Evolutionary conservation across 2,113 vertebrate genomes (phyloP), one percentile per base, ranked within the genome.

Genomic region (Sigmodon hispidus): DNA sequence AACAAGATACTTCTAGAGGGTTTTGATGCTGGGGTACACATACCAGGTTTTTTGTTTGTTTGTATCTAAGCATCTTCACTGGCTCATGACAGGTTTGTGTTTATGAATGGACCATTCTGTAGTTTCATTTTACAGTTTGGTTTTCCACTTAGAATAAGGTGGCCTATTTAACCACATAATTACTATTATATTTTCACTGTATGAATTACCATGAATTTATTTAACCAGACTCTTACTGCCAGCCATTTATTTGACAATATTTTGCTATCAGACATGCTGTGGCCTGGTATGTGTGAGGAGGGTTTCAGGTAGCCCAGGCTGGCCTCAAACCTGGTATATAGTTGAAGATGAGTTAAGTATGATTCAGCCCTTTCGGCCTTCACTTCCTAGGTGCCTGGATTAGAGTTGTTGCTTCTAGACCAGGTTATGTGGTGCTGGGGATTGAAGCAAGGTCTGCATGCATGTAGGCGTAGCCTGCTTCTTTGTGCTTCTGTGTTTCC

Each of bases 51-150:
- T 90, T 52, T 93, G 0, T 80, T 19, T 15, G 7, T 83, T 24
- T 84, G 45, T 87, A 6, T 83, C 45, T 91, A 69, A 91, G 55
- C 76, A 63, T 24, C 13, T 94, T 73, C 91, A 95, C 90, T 96
- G 59, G 36, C 73, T 95, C 75, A 84, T n/a, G n/a, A n/a, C 2
- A 29, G 67, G 15, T 73, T 63, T 65, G n/a, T 88, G 67, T 72
- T 85, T 80, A 43, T 77, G 91, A 79, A 75, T 52, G 72, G 84
- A 87, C 79, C 89, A 55, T 75, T 80, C 59, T 69, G 13, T 59
- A 81, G 87, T 94, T 96, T 95, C 52, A 3, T 85, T 94, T 91
- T 94, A 91, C 65, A 93, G 80, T 80, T 93, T 81, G 69, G 69
- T 52, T 94, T 80, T 95, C 94, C 65, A 50, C 21, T 85, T 93